Percentiles rank a stretch among this genome's conserved stretches.
phyloP scores from a whole-genome alignment of 2,113 vertebrate species.

The Cyprinodon variegatus region DNA sequence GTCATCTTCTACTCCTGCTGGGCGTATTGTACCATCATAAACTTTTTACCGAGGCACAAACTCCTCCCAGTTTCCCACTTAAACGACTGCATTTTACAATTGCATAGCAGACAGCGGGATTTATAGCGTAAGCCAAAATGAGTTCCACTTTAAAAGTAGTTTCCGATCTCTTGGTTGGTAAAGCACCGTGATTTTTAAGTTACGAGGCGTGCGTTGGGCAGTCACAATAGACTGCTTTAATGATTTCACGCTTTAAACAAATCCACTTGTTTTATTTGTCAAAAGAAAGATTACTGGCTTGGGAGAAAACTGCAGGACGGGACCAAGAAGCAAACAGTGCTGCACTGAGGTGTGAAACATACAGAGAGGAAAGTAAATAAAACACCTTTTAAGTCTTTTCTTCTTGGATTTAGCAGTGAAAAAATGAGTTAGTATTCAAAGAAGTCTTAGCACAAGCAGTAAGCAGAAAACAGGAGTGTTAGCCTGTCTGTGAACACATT shows the following conservation, averaged over 20 bases:
- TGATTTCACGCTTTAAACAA: not conserved
- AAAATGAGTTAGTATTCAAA: slow-evolving; percentile 12
- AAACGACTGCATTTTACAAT: slow-evolving; percentile 44
- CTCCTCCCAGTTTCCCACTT: slow-evolving; percentile 24
- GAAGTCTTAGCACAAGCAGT: slow-evolving; percentile 20
- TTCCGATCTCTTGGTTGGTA: slow-evolving; percentile 1
- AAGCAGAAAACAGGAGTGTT: slow-evolving; percentile 48
- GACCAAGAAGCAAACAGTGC: not conserved
- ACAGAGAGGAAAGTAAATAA: slow-evolving; percentile 11
- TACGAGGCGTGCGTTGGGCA: slow-evolving; percentile 5
- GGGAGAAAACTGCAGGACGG: slow-evolving; percentile 1
- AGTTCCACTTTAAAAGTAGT: slow-evolving; percentile 12
- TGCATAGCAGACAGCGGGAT: slow-evolving; percentile 62
- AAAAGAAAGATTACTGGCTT: not conserved
- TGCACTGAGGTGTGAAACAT: slow-evolving; percentile 26
- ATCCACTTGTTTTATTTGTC: not conserved
- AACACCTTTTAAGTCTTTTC: not conserved
- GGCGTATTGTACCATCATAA: slow-evolving; percentile 64
- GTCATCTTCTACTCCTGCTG: slow-evolving; percentile 24
- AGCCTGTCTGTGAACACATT: slow-evolving; percentile 17
- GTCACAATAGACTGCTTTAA: slow-evolving; percentile 11
- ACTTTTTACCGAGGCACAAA: slow-evolving; percentile 44
- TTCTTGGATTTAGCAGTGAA: slow-evolving; percentile 2
- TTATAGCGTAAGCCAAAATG: slow-evolving; percentile 17
- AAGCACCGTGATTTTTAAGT: slow-evolving; percentile 22